Conservation (phyloP, 2,797 vertebrate genomes). For the Atherinosoma microstoma region DNA sequence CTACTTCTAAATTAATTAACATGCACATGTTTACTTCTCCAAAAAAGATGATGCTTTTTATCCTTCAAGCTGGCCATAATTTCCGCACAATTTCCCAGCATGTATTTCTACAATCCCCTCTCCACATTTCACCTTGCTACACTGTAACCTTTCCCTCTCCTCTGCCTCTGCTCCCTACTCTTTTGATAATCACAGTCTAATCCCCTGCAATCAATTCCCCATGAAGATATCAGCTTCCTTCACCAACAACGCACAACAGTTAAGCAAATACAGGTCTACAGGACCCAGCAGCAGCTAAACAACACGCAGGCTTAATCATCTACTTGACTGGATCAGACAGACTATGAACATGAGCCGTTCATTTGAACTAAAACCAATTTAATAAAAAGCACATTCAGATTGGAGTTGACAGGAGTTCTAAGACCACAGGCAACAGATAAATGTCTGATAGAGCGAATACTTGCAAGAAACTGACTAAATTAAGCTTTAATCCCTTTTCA, state of each 20-base stretch:
- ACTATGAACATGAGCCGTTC: not conserved
- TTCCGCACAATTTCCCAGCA: constrained; percentile 1
- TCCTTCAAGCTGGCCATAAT: constrained; percentile 6
- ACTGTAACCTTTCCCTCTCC: constrained; percentile 27
- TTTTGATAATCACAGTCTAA: constrained; percentile 62
- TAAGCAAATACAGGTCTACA: constrained; percentile 27
- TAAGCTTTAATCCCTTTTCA: constrained; percentile 65
- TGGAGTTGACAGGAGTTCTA: not conserved
- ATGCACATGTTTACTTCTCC: not conserved
- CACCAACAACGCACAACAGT: constrained; percentile 6
- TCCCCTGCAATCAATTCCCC: constrained; percentile 60
- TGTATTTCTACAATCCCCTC: constrained; percentile 9
- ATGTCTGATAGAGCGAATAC: constrained; percentile 52
- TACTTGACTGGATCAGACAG: not conserved
- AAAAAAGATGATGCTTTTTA: not conserved
- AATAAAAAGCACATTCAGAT: constrained; percentile 12
- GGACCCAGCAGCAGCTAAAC: constrained; percentile 27
- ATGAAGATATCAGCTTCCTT: constrained; percentile 33
- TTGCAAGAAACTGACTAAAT: constrained; percentile 59
- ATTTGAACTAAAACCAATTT: constrained; percentile 11
- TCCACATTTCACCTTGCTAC: constrained; percentile 36
- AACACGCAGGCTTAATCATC: constrained; percentile 9
- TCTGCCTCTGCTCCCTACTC: constrained; percentile 13
- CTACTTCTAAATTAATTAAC: constrained; percentile 4
- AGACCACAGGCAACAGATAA: constrained; percentile 14